Conservation (phyloP, 2,888 invertebrate genomes). For the Tromatobia lineatoria region DNA sequence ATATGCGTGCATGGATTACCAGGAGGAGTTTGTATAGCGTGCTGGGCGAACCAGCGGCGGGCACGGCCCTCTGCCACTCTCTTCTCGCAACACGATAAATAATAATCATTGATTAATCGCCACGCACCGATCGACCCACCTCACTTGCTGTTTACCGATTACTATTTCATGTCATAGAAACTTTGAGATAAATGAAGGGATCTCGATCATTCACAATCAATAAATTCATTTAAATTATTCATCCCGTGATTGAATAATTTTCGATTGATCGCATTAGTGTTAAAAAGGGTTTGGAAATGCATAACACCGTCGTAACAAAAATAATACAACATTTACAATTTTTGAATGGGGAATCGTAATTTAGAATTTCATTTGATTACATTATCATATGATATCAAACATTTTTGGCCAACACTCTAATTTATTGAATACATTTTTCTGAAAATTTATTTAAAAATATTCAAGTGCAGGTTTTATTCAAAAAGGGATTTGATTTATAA, state of each 20-base stretch:
- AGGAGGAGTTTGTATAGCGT: constrained; percentile 62
- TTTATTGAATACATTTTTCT: too few relatives aligned
- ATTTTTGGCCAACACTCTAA: too few relatives aligned
- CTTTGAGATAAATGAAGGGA: constrained; percentile 60
- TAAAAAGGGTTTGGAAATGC: neutral
- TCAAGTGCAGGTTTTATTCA: too few relatives aligned
- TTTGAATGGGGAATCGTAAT: neutral
- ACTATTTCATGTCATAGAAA: constrained; percentile 27
- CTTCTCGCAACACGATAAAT: constrained; percentile 63
- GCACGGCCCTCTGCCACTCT: constrained; percentile 67
- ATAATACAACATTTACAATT: neutral
- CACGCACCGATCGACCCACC: constrained; percentile 63
- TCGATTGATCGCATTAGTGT: constrained; percentile 51
- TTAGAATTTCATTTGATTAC: neutral
- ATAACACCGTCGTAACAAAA: neutral
- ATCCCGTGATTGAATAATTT: constrained; percentile 36
- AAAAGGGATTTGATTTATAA: too few relatives aligned
- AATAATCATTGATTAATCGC: constrained; percentile 68
- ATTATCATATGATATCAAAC: too few relatives aligned
- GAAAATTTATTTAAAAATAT: too few relatives aligned
- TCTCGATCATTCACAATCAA: constrained; percentile 64
- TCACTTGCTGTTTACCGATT: constrained; percentile 53
- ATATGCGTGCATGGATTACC: constrained; percentile 46
- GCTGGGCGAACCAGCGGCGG: constrained; percentile 52
- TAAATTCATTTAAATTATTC: constrained; percentile 57